phyloP scores from a whole-genome alignment of 2,113 vertebrate genomes.

The Cisticola juncidis region DNA sequence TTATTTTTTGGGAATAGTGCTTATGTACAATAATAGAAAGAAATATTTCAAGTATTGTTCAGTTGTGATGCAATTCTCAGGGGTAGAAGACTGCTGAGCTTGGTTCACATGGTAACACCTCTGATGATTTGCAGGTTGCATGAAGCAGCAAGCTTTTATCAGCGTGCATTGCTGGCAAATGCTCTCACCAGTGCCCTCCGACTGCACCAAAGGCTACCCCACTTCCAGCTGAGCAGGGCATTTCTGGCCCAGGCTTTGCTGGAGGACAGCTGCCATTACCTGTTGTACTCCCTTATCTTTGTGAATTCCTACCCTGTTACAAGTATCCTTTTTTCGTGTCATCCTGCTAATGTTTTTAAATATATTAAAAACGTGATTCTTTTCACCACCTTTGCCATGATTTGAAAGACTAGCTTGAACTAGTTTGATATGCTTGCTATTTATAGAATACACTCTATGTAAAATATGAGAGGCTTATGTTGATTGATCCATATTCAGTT shows the following conservation, averaged over 20 bases:
- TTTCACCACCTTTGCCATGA: not conserved
- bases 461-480: not conserved
- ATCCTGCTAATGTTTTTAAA: not conserved
- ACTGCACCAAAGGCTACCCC: slow-evolving; percentile 91
- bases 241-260: slow-evolving; percentile 93
- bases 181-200: slow-evolving; percentile 96
- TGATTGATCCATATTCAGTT: not conserved
- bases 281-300: slow-evolving; percentile 96
- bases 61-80: slow-evolving; percentile 71
- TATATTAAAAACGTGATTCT: not conserved
- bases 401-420: not conserved
- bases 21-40: not conserved
- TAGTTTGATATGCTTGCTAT: not conserved
- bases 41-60: slow-evolving; percentile 12
- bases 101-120: slow-evolving; percentile 62
- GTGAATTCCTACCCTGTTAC: slow-evolving; percentile 98
- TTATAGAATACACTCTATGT: not conserved
- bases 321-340: slow-evolving; percentile 86
- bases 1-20: not conserved
- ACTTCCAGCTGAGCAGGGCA: slow-evolving; percentile 91
- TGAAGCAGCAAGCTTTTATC: slow-evolving; percentile 95
- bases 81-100: slow-evolving; percentile 43
- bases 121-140: slow-evolving; percentile 83
- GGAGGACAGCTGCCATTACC: slow-evolving; percentile 98
- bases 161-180: slow-evolving; percentile 94